Evolutionary conservation across 2,888 invertebrate genomes (phyloP).

Genomic region (Eupithecia centaureata): DNA sequence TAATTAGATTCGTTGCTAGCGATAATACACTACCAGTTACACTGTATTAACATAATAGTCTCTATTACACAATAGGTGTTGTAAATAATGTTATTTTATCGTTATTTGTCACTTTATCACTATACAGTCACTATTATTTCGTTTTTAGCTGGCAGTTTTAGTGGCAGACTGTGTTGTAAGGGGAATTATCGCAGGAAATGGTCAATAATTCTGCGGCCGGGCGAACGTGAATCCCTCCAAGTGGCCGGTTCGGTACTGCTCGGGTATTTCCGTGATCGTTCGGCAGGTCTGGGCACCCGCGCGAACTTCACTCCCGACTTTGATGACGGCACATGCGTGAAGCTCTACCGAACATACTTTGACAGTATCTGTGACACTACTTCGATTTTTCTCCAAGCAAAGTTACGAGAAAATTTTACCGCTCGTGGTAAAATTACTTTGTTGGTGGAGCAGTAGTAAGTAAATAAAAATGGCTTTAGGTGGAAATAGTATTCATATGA

Average conservation of each 20-base stretch:
- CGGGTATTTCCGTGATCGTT: constrained; percentile 65
- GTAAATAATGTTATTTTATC: constrained; percentile 49
- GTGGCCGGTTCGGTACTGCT: constrained; percentile 73
- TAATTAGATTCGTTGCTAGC: constrained; percentile 64
- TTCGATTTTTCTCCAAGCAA: constrained; percentile 53
- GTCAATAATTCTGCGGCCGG: constrained; percentile 73
- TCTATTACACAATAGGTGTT: constrained; percentile 56
- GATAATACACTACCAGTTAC: constrained; percentile 42
- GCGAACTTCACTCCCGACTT: constrained; percentile 56
- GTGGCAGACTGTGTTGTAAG: constrained; percentile 58
- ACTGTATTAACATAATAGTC: constrained; percentile 57
- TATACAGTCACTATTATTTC: constrained; percentile 54
- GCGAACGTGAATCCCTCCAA: constrained; percentile 66
- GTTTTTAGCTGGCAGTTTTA: constrained; percentile 57
- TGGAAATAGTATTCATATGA: not conserved
- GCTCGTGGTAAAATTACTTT: constrained; percentile 2
- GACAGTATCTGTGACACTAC: constrained; percentile 18
- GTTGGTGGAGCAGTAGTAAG: not conserved
- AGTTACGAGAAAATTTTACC: constrained; percentile 4
- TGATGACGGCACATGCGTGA: constrained; percentile 64
- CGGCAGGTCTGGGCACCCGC: constrained; percentile 48
- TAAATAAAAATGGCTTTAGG: not conserved
- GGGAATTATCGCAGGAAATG: constrained; percentile 70
- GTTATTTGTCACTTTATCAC: constrained; percentile 64
- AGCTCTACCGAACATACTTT: constrained; percentile 17